Evolutionary conservation across 1,140 invertebrate genomes (phyloP), one percentile per base, ranked within the genome.

Genomic region (Lethrus apterus): DNA sequence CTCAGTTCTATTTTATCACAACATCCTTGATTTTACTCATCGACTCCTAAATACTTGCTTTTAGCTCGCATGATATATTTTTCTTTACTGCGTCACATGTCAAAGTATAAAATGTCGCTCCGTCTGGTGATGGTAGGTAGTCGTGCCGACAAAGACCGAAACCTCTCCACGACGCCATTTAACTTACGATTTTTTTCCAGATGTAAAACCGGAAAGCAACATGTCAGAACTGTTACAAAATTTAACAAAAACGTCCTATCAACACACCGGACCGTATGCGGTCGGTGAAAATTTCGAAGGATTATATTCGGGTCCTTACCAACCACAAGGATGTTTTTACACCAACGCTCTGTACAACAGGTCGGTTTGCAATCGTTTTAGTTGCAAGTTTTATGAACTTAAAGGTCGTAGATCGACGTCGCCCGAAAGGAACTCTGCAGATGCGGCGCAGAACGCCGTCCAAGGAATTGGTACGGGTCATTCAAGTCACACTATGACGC

Each of bases 281-380:
- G 13, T 51, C 2, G 47, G 19, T 9, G 57, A 61, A 20, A 52
- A 45, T 17, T 61, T 63, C 20, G 60, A 62, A 24, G 59, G 58
- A 8, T 52, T 60, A 17, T 64, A 64, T 35, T 32, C 57, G 1
- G 46, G 47, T 14, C 35, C 50, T 10, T 61, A 64, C 42, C 59
- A 61, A 36, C 52, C 57, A 17, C 19, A 50, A n/a, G 58, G 59
- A 41, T 62, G 59, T 48, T 61, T 63, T 47, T 64, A 64, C 40
- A 52, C 56, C 13, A 60, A 59, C 48, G 26, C 54, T 19, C 31
- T 59, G 2, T 62, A 59, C 29, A 57, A 57, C 33, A 56, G 53
- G 52, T 55, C 29, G 32, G 32, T 15, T 8, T 9, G 14, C 32
- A 8, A 7, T 34, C 5, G n/a, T 26, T 7, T 26, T n/a, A 26